Evolutionary conservation across 2,797 vertebrate species (phyloP), one percentile per base, ranked within the genome.

Genomic region (Malacoraja senta): DNA sequence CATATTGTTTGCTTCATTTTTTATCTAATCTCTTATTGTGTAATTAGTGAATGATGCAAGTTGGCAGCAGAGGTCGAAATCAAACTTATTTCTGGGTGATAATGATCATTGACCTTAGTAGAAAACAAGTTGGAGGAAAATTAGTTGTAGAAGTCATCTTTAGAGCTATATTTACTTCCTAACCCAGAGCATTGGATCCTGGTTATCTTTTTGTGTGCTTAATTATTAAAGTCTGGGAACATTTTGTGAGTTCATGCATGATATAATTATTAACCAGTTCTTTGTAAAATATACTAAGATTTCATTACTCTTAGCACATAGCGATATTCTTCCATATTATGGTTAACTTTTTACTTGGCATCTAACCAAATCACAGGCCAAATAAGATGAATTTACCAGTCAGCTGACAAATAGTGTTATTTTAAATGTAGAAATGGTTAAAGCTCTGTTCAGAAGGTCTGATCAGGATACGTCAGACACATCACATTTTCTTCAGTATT

Each of bases 191-290:
- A 91, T 3, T 29, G 32, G 8, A 91, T 17, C 6, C 71, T 72
- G 26, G 19, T 35, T 71, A 71, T 74, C 19, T 21, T 21, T 24
- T 78, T 78, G 12, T 78, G 26, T 58, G 53, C 9, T 83, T 83
- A 83, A 58, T 83, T 58, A 83, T 83, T 83, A 29, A 29, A 83
- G 58, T 83, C 24, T 83, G 84, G 53, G n/a, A 88, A 88, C 17
- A 68, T 65, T 65, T 88, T 88, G 61, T 65, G 84, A 65, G n/a
- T 8, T 88, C 32, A 88, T 32, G 0, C n/a, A 35, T 17, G 65
- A 88, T 65, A 8, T 88, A 35, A 19, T 86, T 86, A 29, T 63
- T n/a, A 86, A 86, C 29, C n/a, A 65, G 15, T 58, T 29, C 21
- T 83, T 83, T 61, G 9, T 61, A 58, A 81, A 83, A 10, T 74